Conservation (phyloP, 2,888 invertebrate species). For the Frankliniella intonsa region DNA sequence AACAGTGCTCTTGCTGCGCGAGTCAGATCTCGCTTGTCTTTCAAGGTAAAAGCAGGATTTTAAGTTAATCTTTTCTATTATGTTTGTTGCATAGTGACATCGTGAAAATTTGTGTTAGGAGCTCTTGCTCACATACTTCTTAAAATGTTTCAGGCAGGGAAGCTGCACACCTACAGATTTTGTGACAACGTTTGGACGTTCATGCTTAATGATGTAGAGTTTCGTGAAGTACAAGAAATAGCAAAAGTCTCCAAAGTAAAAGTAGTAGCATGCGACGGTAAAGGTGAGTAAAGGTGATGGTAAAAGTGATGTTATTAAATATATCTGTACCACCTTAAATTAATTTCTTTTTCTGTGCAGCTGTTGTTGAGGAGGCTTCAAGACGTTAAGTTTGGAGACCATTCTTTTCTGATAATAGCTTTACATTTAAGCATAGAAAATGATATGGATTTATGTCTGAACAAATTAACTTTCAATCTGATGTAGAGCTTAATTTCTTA, state of each 20-base stretch:
- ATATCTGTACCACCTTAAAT: neutral
- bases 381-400: neutral
- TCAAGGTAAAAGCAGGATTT: constrained; percentile 62
- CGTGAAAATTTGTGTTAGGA: too few species aligned
- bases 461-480: too few species aligned
- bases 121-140: too few species aligned
- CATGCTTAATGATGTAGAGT: constrained; percentile 96
- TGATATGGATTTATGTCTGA: too few species aligned
- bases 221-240: constrained; percentile 89
- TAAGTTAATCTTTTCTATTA: neutral
- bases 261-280: constrained; percentile 97
- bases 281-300: constrained; percentile 59
- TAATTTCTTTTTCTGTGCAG: neutral
- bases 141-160: constrained; percentile 50
- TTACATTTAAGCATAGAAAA: too few species aligned
- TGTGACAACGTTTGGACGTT: constrained; percentile 99
- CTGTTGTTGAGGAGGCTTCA: constrained; percentile 2
- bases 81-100: too few species aligned
- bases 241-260: constrained; percentile 92
- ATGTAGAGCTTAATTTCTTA: too few species aligned
- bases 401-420: too few species aligned
- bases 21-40: constrained; percentile 89
- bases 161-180: constrained; percentile 68
- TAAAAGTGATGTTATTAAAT: too few species aligned
- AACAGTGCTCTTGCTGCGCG: constrained; percentile 85